Conservation (phyloP, 2,797 vertebrate genomes). For the Xenops minutus region DNA sequence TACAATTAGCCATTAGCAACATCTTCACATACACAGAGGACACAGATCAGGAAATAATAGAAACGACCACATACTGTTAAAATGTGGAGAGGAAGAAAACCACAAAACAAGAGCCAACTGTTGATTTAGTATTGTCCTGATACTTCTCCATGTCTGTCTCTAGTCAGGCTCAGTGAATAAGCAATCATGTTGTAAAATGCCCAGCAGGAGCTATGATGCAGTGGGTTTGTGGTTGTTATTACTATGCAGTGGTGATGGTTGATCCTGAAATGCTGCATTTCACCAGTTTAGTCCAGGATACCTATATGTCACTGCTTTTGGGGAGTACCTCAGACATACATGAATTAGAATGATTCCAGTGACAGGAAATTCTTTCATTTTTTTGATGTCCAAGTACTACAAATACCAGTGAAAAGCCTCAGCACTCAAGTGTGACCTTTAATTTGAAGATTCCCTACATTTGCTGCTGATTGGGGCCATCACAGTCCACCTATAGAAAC, state of each 20-base stretch:
- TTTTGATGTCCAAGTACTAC: not conserved
- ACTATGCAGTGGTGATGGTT: not conserved
- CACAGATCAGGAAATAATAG: not conserved
- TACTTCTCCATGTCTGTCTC: not conserved
- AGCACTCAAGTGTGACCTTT: not conserved
- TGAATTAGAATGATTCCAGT: not conserved
- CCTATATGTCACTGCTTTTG: not conserved
- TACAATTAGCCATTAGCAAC: constrained; percentile 16
- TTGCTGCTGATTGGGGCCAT: not conserved
- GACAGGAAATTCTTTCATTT: not conserved
- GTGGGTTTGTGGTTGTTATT: not conserved
- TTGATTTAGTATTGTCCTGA: not conserved
- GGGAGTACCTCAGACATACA: not conserved
- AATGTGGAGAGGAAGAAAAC: not conserved
- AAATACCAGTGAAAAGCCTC: not conserved
- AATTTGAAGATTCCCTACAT: not conserved
- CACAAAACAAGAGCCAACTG: not conserved
- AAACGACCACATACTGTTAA: not conserved
- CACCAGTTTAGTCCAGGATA: not conserved
- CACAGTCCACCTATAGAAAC: not conserved
- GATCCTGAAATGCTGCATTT: not conserved
- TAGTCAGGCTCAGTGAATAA: not conserved
- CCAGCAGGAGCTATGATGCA: not conserved
- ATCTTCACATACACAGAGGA: not conserved
- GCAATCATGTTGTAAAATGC: not conserved